phyloP scores from a whole-genome alignment of 1,140 invertebrate genomes.

The Amphibalanus amphitrite region DNA sequence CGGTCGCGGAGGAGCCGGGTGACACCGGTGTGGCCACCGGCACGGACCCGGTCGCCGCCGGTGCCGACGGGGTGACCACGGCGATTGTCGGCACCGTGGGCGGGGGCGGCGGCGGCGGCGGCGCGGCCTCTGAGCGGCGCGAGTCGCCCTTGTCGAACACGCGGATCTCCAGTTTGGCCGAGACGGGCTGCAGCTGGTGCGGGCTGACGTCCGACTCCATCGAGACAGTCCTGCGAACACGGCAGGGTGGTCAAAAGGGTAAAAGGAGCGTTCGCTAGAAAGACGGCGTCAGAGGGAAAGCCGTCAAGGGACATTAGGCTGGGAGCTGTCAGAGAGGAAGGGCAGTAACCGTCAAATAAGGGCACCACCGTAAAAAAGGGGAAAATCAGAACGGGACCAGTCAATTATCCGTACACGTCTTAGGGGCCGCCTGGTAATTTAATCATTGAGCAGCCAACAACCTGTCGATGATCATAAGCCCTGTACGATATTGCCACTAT shows the following conservation, averaged over 20 bases:
- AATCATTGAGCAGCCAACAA: no score
- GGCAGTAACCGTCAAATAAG: no score
- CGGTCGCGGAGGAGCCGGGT: conserved; percentile 17
- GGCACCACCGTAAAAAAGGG: no score
- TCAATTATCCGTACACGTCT: no score
- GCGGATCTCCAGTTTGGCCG: conserved; percentile 11
- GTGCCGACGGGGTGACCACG: conserved; percentile 12
- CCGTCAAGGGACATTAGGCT: no score
- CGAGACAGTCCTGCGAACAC: background rate
- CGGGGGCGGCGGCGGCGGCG: conserved; percentile 13
- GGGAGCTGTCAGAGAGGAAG: no score
- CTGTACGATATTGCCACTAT: no score
- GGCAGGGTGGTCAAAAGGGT: background rate
- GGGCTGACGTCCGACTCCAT: conserved; percentile 2
- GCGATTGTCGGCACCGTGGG: conserved; percentile 14
- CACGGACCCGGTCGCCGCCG: conserved; percentile 13
- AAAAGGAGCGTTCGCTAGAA: no score
- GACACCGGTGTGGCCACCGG: conserved; percentile 19
- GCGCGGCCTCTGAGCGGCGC: conserved; percentile 5
- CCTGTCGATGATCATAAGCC: no score
- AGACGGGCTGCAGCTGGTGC: conserved; percentile 5
- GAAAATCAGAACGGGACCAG: no score
- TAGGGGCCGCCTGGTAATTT: no score
- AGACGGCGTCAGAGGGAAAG: no score
- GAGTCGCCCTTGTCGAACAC: conserved; percentile 5